phyloP scores from a whole-genome alignment of 1,140 invertebrate species.

The Phthorimaea operculella region DNA sequence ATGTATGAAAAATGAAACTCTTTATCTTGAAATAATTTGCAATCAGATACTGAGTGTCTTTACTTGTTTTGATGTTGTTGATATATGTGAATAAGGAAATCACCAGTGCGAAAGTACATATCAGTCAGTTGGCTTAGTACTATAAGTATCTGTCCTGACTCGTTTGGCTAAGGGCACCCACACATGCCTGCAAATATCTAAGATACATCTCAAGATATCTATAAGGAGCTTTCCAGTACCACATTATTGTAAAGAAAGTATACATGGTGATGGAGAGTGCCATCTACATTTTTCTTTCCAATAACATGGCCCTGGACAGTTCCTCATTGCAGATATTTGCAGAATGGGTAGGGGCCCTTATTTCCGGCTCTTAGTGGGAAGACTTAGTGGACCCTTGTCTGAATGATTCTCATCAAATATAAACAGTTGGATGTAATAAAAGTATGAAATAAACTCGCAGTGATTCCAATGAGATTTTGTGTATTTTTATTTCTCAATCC shows the following conservation, averaged over 20 bases:
- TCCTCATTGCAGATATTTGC: too few relatives aligned
- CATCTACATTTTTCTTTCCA: too few relatives aligned
- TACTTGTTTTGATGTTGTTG: conserved; percentile 67
- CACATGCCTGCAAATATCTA: too few relatives aligned
- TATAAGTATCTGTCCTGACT: conserved; percentile 64
- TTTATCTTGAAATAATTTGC: too few relatives aligned
- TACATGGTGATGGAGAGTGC: too few relatives aligned
- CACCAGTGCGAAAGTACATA: conserved; percentile 49
- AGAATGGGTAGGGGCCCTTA: too few relatives aligned
- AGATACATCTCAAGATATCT: too few relatives aligned
- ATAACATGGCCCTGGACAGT: too few relatives aligned
- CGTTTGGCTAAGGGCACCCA: not conserved
- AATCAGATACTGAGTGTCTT: conserved; percentile 29
- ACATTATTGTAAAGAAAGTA: too few relatives aligned
- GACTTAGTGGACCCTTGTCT: conserved; percentile 15
- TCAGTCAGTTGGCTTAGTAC: conserved; percentile 61
- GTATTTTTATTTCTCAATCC: conserved; percentile 28
- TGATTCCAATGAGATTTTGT: conserved; percentile 57
- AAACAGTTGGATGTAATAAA: conserved; percentile 61
- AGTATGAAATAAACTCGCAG: conserved; percentile 66
- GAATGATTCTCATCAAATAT: conserved; percentile 43
- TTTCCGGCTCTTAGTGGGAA: not conserved
- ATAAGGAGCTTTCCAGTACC: too few relatives aligned
- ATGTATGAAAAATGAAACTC: too few relatives aligned
- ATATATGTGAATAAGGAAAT: conserved; percentile 64